A percentile compares a stretch with the other conserved stretches of the same genome.
phyloP scores from a whole-genome alignment of 2,797 vertebrate genomes.

The Eidolon dupreanum region DNA sequence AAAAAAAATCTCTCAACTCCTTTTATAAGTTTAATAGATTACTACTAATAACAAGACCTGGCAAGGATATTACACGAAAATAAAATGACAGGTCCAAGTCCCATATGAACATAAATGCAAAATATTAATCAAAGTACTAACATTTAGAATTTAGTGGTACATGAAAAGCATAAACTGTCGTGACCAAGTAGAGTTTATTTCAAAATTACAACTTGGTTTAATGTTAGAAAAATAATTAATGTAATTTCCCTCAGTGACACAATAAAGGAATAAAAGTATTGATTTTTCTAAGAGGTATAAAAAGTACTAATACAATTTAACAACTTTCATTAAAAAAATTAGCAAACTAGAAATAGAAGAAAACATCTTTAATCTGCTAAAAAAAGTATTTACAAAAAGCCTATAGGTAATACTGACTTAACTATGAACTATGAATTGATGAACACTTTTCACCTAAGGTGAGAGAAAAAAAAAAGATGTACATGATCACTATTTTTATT shows the following conservation, averaged over 20 bases:
- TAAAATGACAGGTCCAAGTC: background rate
- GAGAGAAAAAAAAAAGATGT: background rate
- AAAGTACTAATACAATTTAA: background rate
- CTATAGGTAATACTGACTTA: background rate
- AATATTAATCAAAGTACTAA: background rate
- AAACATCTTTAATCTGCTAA: background rate
- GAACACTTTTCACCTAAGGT: background rate
- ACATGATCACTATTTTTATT: background rate
- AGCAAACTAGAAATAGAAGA: background rate
- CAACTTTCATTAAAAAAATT: background rate
- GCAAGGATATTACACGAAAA: background rate
- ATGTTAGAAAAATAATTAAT: background rate
- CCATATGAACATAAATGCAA: background rate
- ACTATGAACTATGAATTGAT: background rate
- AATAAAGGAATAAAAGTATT: background rate
- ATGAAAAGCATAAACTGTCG: background rate
- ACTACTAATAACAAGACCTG: background rate
- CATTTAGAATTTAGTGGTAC: background rate
- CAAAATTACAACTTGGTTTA: background rate
- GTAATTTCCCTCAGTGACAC: background rate
- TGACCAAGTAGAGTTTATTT: background rate
- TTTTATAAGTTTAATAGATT: background rate
- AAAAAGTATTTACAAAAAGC: background rate
- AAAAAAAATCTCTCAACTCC: background rate
- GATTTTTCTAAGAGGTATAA: background rate